Base-by-base conservation (phyloP, 2,888 invertebrate species). In the Sicus ferrugineus region DNA sequence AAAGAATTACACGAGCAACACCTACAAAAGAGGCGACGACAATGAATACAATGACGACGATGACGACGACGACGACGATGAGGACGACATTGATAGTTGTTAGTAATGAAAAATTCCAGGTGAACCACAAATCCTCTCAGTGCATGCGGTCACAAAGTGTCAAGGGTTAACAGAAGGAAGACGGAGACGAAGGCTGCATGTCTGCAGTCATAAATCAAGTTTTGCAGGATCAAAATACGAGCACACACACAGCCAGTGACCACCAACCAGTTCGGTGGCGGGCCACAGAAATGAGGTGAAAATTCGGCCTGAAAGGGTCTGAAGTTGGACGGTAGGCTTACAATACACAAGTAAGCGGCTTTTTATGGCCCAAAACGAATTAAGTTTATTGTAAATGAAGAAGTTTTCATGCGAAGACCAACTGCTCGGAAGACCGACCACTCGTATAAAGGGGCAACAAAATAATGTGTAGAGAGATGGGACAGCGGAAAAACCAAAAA, bases 311-410 rank as follows among this genome's bases (percentile, higher is more conserved):
- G 42, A 16, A 1, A 14, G 42, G 14, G 42, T 42, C n/a, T 7
- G 54, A 9, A 21, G 11, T 54, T 54, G 23, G n/a, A n/a, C 42
- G 14, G 42, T n/a, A 42, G 14, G 42, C 42, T 16, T 42, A n/a
- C 42, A 21, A 14, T 4, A 23, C 9, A 5, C 19, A 23, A 5
- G 23, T 14, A 21, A 54, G 23, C 54, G 9, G 5, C 42, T 42
- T 42, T 67, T 67, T 67, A 67, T 67, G 28, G 59, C 31, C 48
- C 67, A 59, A 67, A 59, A 59, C 67, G 67, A 67, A 67, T 67
- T 31, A 54, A 64, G 31, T 54, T 67, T 67, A 67, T 67, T 48
- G 67, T 46, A 23, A 48, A 59, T 46, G 59, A 34, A 52, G 28
- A 54, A 54, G 21, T 23, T 14, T 26, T 26, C 54, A 54, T 28